Evolutionary conservation across 2,888 invertebrate species (phyloP), one percentile per base, ranked within the genome.

Genomic region (Agrochola macilenta): DNA sequence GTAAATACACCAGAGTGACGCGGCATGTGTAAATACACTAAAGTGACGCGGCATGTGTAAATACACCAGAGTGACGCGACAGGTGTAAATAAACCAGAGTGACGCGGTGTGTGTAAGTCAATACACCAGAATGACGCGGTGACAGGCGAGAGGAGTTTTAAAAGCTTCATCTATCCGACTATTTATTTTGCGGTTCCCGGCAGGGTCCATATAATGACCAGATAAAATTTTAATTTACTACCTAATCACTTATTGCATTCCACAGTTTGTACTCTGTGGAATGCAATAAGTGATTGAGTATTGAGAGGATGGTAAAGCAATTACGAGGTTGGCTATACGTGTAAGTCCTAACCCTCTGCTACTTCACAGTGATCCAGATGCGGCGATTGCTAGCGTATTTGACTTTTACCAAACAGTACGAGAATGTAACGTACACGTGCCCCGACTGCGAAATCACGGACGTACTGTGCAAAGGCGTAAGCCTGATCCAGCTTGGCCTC

Each of bases 391-490:
- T 57, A 1, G 69, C 68, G 0, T 82, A 91, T 0, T 79, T 90
- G 17, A 9, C 23, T 1, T 8, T 9, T 3, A 1, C 0, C 0
- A 0, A 3, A 9, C 54, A 82, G 2, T 3, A 1, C 0, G 5
- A 23, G 26, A 17, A 81, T 85, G 0, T 92, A 0, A 78, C 80
- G 9, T 95, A 90, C 81, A 61, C 75, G 0, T 95, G 95, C 71
- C 78, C 74, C 0, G 88, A 83, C 0, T 95, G 95, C 72, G 81
- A 87, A 0, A 72, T 94, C 1, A 81, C 76, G 0, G 94, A 95
- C 74, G 88, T 95, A 0, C 49, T 93, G 11, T 95, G 95, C 54
- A 91, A 92, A 71, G 95, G 95, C 0, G 90, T 90, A 69, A 93
- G 91, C 60, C n/a, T n/a, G n/a, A n/a, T n/a, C n/a, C 90, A 91